Percentiles rank a stretch among this genome's conserved stretches.
phyloP scores from a whole-genome alignment of 2,113 vertebrate genomes.

The Platichthys flesus region DNA sequence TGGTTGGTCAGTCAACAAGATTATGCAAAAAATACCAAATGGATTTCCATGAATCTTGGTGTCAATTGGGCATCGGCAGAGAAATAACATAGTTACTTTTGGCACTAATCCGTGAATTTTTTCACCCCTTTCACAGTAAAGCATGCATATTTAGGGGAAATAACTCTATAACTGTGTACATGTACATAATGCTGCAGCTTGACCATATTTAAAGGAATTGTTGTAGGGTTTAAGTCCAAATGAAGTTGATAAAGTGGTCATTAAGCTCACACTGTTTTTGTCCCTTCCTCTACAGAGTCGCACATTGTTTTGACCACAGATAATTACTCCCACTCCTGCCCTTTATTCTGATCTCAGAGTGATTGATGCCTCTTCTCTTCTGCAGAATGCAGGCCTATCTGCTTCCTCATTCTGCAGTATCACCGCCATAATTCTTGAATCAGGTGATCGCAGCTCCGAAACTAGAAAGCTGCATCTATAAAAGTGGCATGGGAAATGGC shows the following conservation, averaged over 20 bases:
- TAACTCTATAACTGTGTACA: too few species aligned
- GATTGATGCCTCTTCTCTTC: constrained; percentile 50
- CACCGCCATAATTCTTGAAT: constrained; percentile 39
- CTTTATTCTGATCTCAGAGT: constrained; percentile 48
- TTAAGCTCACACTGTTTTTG: constrained; percentile 8
- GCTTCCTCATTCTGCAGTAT: constrained; percentile 31
- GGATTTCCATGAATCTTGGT: too few species aligned
- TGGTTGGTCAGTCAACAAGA: too few species aligned
- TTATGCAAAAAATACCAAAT: too few species aligned
- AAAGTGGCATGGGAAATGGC: constrained; percentile 21
- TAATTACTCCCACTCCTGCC: constrained; percentile 64
- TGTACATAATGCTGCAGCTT: too few species aligned
- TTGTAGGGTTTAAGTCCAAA: constrained; percentile 1
- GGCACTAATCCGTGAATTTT: too few species aligned
- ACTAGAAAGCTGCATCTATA: constrained; percentile 22
- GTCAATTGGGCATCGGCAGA: too few species aligned
- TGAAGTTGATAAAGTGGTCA: constrained; percentile 26
- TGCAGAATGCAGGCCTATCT: constrained; percentile 32
- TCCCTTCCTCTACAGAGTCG: constrained; percentile 33
- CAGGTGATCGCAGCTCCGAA: constrained; percentile 26
- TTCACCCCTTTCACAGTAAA: too few species aligned
- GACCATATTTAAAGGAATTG: too few species aligned
- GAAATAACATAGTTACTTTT: too few species aligned
- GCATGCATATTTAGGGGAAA: too few species aligned
- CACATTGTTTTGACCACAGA: constrained; percentile 53